Percentiles rank a stretch among this genome's conserved stretches.
phyloP scores from a whole-genome alignment of 2,113 vertebrate species.

The Hippotragus niger region DNA sequence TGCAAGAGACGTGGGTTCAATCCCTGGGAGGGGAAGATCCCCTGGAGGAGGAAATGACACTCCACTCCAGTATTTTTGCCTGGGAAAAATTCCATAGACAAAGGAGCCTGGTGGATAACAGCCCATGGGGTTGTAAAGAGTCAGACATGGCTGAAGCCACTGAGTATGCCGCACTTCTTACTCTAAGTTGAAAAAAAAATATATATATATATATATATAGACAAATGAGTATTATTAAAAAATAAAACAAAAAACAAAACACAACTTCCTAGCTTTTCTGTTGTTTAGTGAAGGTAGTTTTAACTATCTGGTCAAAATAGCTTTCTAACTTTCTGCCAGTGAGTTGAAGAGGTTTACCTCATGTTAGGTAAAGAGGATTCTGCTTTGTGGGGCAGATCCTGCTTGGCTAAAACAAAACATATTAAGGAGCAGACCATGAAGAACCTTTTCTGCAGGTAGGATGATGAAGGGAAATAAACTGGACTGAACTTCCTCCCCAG shows the following conservation, averaged over 20 bases:
- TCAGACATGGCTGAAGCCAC: background rate
- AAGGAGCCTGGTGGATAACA: background rate
- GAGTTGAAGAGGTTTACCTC: background rate
- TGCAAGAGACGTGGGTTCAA: background rate
- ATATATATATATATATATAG: too few relatives aligned
- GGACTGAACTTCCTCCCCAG: background rate
- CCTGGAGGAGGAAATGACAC: background rate
- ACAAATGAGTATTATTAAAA: background rate
- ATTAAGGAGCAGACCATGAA: background rate
- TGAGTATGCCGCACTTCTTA: background rate
- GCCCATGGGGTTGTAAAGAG: background rate
- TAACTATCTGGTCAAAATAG: background rate
- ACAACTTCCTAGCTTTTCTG: background rate
- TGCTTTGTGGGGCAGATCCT: background rate
- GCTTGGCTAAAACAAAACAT: background rate
- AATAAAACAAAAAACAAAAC: background rate
- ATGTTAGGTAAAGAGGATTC: background rate
- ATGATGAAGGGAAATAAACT: background rate
- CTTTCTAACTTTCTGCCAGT: background rate
- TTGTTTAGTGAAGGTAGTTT: background rate
- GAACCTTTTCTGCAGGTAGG: background rate
- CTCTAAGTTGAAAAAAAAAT: background rate
- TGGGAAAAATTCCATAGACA: background rate
- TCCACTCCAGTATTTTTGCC: background rate
- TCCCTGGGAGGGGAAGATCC: background rate